phyloP scores from a whole-genome alignment of 2,888 invertebrate genomes.

The Myopa tessellatipennis region DNA sequence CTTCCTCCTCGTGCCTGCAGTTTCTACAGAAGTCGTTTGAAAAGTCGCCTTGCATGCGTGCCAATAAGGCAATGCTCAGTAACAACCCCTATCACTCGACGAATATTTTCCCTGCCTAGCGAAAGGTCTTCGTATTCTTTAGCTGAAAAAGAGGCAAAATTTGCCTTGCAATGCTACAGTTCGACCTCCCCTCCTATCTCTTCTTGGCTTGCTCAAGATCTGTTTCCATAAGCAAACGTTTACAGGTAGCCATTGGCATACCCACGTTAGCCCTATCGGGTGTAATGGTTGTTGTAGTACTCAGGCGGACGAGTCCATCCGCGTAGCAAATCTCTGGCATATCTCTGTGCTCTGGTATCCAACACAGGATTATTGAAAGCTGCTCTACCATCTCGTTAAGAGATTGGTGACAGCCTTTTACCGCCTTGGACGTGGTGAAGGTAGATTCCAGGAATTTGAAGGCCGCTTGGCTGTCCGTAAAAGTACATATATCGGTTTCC shows the following conservation, averaged over 20 bases:
- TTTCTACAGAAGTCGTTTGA: slow-evolving; percentile 7
- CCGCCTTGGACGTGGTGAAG: neutral
- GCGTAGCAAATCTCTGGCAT: neutral
- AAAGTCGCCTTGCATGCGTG: neutral
- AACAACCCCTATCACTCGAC: neutral
- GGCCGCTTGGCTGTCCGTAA: neutral
- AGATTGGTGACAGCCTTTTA: slow-evolving; percentile 3
- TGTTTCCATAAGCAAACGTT: neutral
- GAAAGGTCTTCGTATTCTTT: too few relatives aligned
- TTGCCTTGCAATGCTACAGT: slow-evolving; percentile 7
- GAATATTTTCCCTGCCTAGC: neutral
- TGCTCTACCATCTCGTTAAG: slow-evolving; percentile 5
- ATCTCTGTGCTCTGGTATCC: neutral
- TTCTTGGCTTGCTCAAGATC: neutral
- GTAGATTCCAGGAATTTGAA: neutral
- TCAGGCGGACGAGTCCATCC: neutral
- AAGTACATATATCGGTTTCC: neutral
- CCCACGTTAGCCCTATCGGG: neutral
- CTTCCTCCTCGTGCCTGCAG: neutral
- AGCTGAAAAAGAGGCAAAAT: neutral
- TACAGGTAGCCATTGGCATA: neutral
- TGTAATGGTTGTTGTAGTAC: neutral
- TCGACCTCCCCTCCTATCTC: neutral
- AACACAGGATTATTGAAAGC: neutral
- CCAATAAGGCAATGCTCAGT: neutral